Base-by-base conservation (phyloP, 1,140 invertebrate genomes). In the Zaprionus davidi region DNA sequence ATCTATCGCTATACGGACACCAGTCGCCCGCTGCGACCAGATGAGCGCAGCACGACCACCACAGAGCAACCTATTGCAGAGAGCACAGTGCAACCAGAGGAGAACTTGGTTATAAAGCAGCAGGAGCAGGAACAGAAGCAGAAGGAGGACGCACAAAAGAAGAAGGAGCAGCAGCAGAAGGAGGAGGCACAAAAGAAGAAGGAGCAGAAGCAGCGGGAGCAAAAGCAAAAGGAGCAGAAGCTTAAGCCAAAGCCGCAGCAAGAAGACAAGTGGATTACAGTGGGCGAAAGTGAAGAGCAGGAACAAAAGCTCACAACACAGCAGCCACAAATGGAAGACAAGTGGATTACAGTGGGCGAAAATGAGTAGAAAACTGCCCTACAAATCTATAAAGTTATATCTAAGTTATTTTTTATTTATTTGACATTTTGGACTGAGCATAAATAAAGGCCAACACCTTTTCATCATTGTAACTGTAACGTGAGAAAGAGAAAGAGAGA, bases 1-100 rank as follows among this genome's bases (percentile, higher is more conserved):
- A 93, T 94, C 28, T 94, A 94, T 68, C 85, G 93, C 59, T 92
- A 94, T 20, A 93, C 93, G 75, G 94, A 94, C 78, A 90, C 93
- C 17, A 94, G 93, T 75, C 71, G 91, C 24, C 93, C 93, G 9
- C 22, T 81, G 26, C 73, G 71, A 12, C 53, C 74, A 13, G 66
- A 83, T 34, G 85, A 88, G 22, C 17, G 24, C 3, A 67, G 51
- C 41, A 79, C 31, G 0, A 34, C 68, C 56, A 57, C 41, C 28
- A 36, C 22, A 26, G 24, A 56, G n/a, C 24, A 66, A 9, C 51
- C 31, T 9, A 0, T 17, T 6, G 41, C 41, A 7, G 41, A 20
- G 41, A 46, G 6, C 41, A 46, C 41, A 44, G 36, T 44, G n/a
- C n/a, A 66, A 5, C 24, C 31, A 0, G 36, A 31, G 15, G 34